Percentiles rank a stretch among this genome's conserved stretches.
phyloP scores from a whole-genome alignment of 2,888 invertebrate genomes.

The Pseudanteris insignis region DNA sequence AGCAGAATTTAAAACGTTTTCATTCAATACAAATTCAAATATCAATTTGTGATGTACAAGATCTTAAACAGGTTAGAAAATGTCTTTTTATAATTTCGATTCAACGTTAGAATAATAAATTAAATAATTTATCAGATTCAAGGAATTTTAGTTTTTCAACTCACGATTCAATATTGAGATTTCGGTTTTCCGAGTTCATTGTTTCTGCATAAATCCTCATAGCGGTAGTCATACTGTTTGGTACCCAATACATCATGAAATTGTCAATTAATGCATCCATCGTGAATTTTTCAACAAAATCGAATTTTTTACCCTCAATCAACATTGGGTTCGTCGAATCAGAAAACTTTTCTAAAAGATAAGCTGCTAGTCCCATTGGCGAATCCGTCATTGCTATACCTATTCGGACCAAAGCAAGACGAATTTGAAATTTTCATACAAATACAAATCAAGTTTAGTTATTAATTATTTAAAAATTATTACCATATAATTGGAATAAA shows the following conservation, averaged over 20 bases:
- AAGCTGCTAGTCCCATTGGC: constrained; percentile 87
- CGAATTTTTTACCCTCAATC: constrained; percentile 13
- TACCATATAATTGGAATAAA: too few species aligned
- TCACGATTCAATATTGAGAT: constrained; percentile 64
- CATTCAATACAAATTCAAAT: too few species aligned
- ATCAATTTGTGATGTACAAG: too few species aligned
- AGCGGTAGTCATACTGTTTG: constrained; percentile 68
- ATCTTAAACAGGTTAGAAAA: too few species aligned
- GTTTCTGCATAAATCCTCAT: constrained; percentile 74
- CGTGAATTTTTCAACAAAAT: constrained; percentile 67
- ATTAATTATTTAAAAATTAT: too few species aligned
- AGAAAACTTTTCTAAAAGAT: constrained; percentile 87
- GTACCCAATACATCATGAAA: constrained; percentile 70
- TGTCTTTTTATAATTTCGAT: too few species aligned
- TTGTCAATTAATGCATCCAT: constrained; percentile 68
- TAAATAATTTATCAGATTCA: too few species aligned
- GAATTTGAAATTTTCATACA: too few species aligned
- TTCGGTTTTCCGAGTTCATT: constrained; percentile 61
- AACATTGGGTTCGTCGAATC: constrained; percentile 70
- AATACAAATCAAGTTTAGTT: too few species aligned
- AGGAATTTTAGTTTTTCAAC: too few species aligned
- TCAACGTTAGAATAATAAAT: too few species aligned
- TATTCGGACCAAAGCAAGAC: constrained; percentile 54
- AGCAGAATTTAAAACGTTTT: too few species aligned
- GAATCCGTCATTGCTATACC: constrained; percentile 79